These are phyloP conservation scores for Corythaixoides concolor DNA, from an alignment of 2,113 vertebrate genomes.

Conservation along the genomic window DNA sequence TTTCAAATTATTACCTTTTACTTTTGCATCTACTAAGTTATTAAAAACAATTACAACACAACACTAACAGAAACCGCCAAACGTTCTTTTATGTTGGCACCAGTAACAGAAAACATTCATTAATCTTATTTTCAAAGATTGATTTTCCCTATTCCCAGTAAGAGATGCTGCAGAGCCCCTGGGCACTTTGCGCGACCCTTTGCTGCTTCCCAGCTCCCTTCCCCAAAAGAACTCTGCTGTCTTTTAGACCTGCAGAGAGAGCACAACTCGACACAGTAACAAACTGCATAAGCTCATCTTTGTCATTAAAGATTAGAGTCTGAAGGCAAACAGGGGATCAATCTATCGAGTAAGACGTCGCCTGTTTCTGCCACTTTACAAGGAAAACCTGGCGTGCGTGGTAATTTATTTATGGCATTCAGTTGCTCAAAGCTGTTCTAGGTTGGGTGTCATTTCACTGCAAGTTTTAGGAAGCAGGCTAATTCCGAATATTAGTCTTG, in stretches of 20 bases:
- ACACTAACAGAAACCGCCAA: neutral
- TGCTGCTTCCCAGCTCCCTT: neutral
- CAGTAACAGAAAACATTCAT: neutral
- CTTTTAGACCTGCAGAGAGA: neutral
- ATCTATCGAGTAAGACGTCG: neutral
- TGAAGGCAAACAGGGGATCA: neutral
- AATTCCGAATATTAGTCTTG: neutral
- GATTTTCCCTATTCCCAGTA: neutral
- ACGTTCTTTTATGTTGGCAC: neutral
- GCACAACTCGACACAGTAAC: neutral
- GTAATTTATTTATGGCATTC: neutral
- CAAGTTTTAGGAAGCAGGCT: neutral
- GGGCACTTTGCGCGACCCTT: neutral
- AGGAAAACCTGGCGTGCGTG: accelerated
- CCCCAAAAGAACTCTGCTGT: neutral
- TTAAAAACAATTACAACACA: neutral
- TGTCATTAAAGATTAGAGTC: neutral
- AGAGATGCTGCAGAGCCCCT: neutral
- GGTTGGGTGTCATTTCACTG: neutral
- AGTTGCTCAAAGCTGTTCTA: neutral
- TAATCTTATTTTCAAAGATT: neutral
- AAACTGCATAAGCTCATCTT: neutral
- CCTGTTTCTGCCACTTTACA: neutral
- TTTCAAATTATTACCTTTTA: neutral
- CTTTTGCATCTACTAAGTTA: neutral